Conservation (phyloP, 2,113 vertebrate genomes). For the Crotalus viridis region DNA sequence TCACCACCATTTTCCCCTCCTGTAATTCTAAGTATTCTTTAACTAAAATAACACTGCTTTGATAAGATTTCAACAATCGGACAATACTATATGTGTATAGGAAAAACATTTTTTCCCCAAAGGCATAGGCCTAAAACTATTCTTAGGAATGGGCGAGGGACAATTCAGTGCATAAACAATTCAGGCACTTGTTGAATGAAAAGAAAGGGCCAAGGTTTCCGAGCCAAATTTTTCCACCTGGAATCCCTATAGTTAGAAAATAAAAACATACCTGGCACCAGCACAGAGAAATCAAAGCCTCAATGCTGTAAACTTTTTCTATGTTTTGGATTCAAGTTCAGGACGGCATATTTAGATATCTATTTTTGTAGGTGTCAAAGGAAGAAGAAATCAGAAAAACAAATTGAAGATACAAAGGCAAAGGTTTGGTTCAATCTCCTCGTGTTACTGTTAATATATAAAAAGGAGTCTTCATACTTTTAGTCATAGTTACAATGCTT, state of each 20-base stretch:
- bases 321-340: not conserved
- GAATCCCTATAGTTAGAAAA: not conserved
- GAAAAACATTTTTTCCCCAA: not conserved
- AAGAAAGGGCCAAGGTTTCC: not conserved
- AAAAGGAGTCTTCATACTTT: not conserved
- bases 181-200: constrained; percentile 26
- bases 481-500: not conserved
- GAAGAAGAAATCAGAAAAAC: not conserved
- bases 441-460: not conserved
- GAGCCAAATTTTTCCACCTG: not conserved
- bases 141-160: not conserved
- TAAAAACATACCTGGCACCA: not conserved
- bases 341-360: not conserved
- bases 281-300: not conserved
- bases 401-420: not conserved
- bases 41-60: constrained; percentile 32
- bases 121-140: constrained; percentile 9
- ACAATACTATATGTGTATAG: constrained; percentile 12
- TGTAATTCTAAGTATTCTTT: constrained; percentile 1
- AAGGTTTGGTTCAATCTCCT: not conserved
- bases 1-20: not conserved
- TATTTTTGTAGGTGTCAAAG: no score
- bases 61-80: constrained; percentile 28
- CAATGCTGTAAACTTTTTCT: not conserved
- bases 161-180: constrained; percentile 22